Base-by-base conservation (phyloP, 2,888 invertebrate species). In the Megaustenia siamemsis region DNA sequence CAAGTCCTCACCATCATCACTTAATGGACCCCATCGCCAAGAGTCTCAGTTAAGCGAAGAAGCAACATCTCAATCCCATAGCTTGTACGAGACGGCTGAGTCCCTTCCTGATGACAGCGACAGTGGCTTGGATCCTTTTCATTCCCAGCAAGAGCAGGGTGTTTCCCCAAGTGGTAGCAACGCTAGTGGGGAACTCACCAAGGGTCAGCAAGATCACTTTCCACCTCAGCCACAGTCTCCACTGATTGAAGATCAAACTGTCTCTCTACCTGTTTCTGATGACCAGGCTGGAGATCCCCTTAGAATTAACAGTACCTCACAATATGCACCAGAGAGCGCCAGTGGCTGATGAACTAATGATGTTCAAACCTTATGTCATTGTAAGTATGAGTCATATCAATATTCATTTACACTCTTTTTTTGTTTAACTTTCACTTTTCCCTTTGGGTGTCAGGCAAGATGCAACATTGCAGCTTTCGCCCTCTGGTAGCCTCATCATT, bases 71-170 rank as follows among this genome's bases (percentile, higher is more conserved):
- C 85, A 81, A 56, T 81, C 81, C 5, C 85, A 81, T 21, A 85
- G 85, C 24, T 40, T 85, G 35, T 85, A 85, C 40, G 81, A 85
- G 45, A 81, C 85, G 1, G 85, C 85, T 8, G 85, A 85, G 35
- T 85, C 85, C 10, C 68, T 85, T 15, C 81, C 85, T 12, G 85
- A 85, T 28, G 85, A 85, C 66, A 85, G 85, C 66, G 85, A 85
- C 68, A 84, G 43, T 45, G 77, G 85, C 12, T 8, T 53, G 24
- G 85, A 85, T 15, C 85, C 75, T 15, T 35, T 80, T 73, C 80
- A 12, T n/a, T 18, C 32, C 10, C 80, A 69, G 21, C 28, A 35
- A 21, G 69, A 68, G 12, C 1, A 68, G 4, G 10, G n/a, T 0
- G 6, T 15, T 38, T 69, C 80, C 5, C 5, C 69, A n/a, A 18